Conservation (phyloP, 2,888 invertebrate species). For the Clitarchus hookeri region DNA sequence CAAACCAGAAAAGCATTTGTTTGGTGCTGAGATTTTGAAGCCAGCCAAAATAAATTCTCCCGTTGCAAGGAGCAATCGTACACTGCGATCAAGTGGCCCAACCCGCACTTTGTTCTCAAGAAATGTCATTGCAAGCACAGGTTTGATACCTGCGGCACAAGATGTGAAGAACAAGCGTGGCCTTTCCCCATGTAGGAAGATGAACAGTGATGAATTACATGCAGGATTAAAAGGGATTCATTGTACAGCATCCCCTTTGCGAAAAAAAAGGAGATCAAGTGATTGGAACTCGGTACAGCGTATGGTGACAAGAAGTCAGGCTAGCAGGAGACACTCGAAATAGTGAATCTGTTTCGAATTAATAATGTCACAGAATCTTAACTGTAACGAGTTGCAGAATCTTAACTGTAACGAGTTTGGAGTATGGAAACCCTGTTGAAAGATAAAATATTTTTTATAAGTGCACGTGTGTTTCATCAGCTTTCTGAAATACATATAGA, state of each 20-base stretch:
- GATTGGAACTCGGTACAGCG: neutral
- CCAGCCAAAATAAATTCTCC: neutral
- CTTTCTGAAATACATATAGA: too few relatives aligned
- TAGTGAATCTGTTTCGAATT: neutral
- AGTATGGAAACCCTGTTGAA: too few relatives aligned
- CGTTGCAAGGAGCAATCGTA: neutral
- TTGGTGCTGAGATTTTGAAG: neutral
- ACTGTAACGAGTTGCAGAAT: too few relatives aligned
- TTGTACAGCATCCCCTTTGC: neutral
- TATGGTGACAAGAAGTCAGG: constrained; percentile 2
- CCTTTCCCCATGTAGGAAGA: neutral
- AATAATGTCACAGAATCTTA: too few relatives aligned
- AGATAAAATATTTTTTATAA: too few relatives aligned
- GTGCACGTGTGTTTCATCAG: too few relatives aligned
- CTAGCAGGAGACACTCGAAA: neutral
- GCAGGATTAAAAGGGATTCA: neutral
- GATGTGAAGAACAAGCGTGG: neutral
- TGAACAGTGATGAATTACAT: neutral
- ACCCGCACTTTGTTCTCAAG: neutral
- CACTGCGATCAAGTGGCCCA: neutral
- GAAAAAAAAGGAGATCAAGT: neutral
- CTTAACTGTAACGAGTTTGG: too few relatives aligned
- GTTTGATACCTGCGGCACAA: neutral
- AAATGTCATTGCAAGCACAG: neutral
- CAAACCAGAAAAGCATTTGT: neutral